Percentiles rank a stretch among this genome's conserved stretches.
Evolutionary conservation across 30 jellyfish, hydroid and myxozoan species (phyloP).

Genomic region (Cassiopea andromeda): DNA sequence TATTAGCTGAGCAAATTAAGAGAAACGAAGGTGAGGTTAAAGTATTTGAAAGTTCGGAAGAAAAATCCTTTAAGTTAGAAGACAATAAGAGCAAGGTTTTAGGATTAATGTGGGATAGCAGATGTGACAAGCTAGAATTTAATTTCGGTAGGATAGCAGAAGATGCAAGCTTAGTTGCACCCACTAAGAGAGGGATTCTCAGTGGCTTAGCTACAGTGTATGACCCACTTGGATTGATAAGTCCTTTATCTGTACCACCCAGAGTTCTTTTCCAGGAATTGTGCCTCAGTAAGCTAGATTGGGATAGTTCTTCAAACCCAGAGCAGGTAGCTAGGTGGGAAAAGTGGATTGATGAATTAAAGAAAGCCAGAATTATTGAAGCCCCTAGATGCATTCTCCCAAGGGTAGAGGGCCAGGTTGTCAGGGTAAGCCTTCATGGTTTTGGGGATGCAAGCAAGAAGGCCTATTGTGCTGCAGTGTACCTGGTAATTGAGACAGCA

Average conservation of each 20-base stretch:
- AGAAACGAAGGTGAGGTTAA: constrained; percentile 10
- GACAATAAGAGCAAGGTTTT: constrained; percentile 17
- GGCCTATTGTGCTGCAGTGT: constrained; percentile 45
- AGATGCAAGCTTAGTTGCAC: not conserved
- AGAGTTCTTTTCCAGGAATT: constrained; percentile 45
- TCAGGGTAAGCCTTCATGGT: constrained; percentile 15
- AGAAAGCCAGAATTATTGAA: not conserved
- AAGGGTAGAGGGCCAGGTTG: constrained; percentile 3
- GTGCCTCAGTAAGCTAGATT: constrained; percentile 13
- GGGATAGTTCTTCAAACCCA: constrained; percentile 32
- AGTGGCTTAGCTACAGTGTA: constrained; percentile 27
- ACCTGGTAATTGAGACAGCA: constrained; percentile 15
- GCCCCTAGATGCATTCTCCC: constrained; percentile 33
- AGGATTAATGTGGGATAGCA: constrained; percentile 41
- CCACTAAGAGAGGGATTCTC: constrained; percentile 23
- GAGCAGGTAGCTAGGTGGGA: constrained; percentile 36
- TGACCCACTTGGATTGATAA: constrained; percentile 50
- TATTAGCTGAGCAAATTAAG: not conserved
- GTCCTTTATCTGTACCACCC: constrained; percentile 27
- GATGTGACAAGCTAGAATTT: not conserved
- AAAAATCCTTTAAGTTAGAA: not conserved
- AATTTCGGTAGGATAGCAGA: constrained; percentile 2
- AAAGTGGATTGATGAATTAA: constrained; percentile 17
- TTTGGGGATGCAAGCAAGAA: constrained; percentile 53
- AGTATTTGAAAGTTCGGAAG: not conserved